A percentile compares a stretch with the other conserved stretches of the same genome.
phyloP scores from a whole-genome alignment of 2,113 vertebrate genomes.

The Varanus komodoensis region DNA sequence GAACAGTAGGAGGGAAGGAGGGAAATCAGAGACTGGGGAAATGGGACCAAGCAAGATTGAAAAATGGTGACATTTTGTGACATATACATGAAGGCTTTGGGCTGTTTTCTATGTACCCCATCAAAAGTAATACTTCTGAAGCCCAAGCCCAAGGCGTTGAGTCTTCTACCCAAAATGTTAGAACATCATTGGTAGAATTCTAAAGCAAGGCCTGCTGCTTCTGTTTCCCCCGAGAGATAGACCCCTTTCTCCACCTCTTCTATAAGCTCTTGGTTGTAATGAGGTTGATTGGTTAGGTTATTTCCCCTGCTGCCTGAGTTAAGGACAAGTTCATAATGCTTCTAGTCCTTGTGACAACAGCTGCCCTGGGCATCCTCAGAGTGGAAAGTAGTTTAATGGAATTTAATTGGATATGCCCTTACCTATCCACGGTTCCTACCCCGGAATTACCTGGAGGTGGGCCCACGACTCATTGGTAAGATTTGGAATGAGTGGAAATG shows the following conservation, averaged over 20 bases:
- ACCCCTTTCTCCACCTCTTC: not conserved
- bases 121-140: not conserved
- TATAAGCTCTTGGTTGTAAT: conserved; percentile 55
- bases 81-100: not conserved
- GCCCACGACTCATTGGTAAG: conserved; percentile 52
- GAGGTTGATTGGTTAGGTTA: conserved; percentile 66
- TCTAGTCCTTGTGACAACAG: conserved; percentile 66
- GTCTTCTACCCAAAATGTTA: not conserved
- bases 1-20: not conserved
- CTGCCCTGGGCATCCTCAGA: conserved; percentile 62
- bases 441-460: conserved; percentile 53
- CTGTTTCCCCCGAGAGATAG: not conserved
- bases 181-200: not conserved
- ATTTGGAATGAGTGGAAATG: conserved; percentile 51
- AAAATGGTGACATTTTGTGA: not conserved
- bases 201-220: not conserved
- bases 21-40: not conserved
- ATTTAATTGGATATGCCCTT: conserved; percentile 80
- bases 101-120: not conserved
- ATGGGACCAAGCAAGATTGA: not conserved
- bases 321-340: conserved; percentile 53
- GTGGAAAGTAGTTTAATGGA: conserved; percentile 68
- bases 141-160: not conserved
- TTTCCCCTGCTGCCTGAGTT: conserved; percentile 50
- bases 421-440: conserved; percentile 66